Evolutionary conservation across 2,113 vertebrate genomes (phyloP).

Genomic region (Menura novaehollandiae): DNA sequence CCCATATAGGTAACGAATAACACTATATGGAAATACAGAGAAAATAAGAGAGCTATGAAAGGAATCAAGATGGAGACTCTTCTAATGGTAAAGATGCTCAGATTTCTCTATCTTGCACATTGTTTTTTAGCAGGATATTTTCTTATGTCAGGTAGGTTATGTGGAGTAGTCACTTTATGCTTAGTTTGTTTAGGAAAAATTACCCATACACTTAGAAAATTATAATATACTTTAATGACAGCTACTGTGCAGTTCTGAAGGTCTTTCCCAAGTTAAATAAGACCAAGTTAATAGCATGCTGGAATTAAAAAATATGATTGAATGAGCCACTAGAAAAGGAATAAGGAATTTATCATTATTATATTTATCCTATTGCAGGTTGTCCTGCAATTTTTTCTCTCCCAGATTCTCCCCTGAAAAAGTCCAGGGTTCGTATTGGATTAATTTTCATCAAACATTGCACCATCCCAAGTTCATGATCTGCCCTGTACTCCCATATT

Average conservation of each 20-base stretch:
- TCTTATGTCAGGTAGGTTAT: background rate
- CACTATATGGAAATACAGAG: background rate
- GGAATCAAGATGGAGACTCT: background rate
- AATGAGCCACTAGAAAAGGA: background rate
- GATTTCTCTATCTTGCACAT: background rate
- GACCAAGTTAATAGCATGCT: background rate
- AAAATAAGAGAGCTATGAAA: background rate
- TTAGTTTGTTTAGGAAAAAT: background rate
- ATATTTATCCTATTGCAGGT: no score
- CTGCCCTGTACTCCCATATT: background rate
- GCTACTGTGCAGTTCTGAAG: background rate
- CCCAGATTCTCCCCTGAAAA: background rate
- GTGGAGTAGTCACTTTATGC: background rate
- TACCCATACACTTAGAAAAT: background rate
- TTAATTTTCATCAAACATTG: background rate
- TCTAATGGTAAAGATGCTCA: background rate
- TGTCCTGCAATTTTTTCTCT: background rate
- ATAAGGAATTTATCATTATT: background rate
- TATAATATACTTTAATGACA: background rate
- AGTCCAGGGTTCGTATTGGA: rapidly evolving
- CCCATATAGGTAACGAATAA: background rate
- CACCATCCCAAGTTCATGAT: background rate
- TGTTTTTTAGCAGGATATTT: background rate
- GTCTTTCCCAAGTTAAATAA: background rate
- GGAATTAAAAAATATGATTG: background rate